Conservation (phyloP, 2,888 invertebrate genomes). For the Drosophila conformis region DNA sequence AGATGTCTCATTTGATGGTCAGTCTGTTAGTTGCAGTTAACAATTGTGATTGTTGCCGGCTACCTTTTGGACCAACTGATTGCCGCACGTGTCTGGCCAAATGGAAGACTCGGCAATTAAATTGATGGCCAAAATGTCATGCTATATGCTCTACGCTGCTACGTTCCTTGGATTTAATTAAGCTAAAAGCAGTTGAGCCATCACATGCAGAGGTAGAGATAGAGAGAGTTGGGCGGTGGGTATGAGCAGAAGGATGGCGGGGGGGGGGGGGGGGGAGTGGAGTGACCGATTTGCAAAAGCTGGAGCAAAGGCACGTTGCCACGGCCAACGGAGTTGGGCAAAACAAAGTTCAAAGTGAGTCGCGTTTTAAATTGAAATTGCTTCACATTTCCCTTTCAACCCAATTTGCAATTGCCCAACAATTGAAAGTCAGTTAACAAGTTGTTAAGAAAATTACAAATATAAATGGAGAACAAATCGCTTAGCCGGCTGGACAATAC, state of each 20-base stretch:
- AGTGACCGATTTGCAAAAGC: conserved; percentile 17
- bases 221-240: background rate
- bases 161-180: conserved; percentile 40
- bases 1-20: conserved; percentile 22
- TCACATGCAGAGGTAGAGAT: background rate
- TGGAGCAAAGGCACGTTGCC: conserved; percentile 14
- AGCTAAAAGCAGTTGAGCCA: conserved; percentile 42
- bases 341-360: conserved; percentile 40
- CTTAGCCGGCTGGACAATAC: conserved; percentile 30
- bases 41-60: conserved; percentile 12
- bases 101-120: conserved; percentile 36
- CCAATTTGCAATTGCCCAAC: conserved; percentile 39
- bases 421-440: conserved; percentile 29
- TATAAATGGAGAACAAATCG: conserved; percentile 26
- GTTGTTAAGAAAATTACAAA: conserved; percentile 27
- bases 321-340: conserved; percentile 2
- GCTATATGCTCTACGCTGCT: background rate
- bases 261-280: too few relatives aligned
- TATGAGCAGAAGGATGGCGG: background rate
- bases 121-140: conserved; percentile 43
- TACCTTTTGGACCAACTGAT: conserved; percentile 15
- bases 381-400: conserved; percentile 30
- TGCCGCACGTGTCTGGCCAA: background rate
- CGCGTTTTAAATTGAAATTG: conserved; percentile 23
- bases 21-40: background rate